phyloP scores from a whole-genome alignment of 2,113 vertebrate species.

The Melanerpes aurifrons region DNA sequence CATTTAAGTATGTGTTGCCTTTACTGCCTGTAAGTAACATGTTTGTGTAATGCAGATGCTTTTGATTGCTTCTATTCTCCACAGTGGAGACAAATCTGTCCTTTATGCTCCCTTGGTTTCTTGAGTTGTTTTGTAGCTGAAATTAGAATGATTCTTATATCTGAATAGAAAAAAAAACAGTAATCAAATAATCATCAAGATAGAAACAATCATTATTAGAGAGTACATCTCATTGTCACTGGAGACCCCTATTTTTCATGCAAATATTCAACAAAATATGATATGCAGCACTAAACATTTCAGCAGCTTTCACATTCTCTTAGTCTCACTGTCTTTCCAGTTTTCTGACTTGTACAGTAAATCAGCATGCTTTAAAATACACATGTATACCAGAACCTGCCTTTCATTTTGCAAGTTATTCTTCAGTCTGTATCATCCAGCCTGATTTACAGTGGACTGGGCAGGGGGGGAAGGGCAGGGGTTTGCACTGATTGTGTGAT shows the following conservation, averaged over 20 bases:
- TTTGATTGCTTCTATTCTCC: neutral
- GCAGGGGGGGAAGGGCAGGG: rapidly evolving
- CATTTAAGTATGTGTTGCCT: neutral
- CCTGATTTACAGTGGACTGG: neutral
- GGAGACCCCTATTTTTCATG: neutral
- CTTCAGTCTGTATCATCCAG: neutral
- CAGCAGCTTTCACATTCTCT: neutral
- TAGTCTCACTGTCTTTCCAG: neutral
- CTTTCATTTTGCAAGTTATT: neutral
- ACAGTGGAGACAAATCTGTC: neutral
- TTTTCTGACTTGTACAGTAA: neutral
- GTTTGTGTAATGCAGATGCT: neutral
- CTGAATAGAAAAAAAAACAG: neutral
- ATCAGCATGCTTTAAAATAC: neutral
- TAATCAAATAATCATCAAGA: neutral
- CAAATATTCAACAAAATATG: neutral
- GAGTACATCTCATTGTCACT: neutral
- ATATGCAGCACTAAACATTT: neutral
- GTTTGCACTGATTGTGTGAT: neutral
- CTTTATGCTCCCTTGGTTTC: neutral
- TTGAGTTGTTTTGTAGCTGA: neutral
- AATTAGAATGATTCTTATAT: neutral
- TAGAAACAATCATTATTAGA: neutral
- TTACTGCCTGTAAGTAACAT: neutral
- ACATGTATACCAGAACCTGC: neutral